phyloP scores from a whole-genome alignment of 2,113 vertebrate species.

The Colaptes auratus region DNA sequence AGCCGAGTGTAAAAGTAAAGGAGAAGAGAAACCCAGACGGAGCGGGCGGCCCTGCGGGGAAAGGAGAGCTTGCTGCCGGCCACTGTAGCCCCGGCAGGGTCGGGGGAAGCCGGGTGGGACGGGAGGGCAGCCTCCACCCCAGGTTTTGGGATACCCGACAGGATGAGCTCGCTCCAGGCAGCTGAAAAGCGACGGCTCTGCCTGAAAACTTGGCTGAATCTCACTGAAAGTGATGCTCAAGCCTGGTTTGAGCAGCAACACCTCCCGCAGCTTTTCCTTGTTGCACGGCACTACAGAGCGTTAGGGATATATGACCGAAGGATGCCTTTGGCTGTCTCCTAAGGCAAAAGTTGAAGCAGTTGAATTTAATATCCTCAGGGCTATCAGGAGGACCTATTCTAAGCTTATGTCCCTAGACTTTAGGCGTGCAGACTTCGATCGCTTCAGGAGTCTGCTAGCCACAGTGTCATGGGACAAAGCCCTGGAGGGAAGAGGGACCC shows the following conservation, averaged over 20 bases:
- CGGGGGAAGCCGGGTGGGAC: background rate
- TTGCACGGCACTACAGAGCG: background rate
- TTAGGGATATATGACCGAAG: background rate
- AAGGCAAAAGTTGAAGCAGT: too few species aligned
- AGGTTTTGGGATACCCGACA: background rate
- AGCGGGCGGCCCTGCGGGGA: background rate
- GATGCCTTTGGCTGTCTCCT: background rate
- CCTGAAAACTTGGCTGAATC: background rate
- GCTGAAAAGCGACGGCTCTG: background rate
- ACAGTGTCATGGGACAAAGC: too few species aligned
- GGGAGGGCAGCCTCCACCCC: too few species aligned
- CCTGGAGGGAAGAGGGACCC: too few species aligned
- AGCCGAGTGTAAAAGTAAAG: background rate
- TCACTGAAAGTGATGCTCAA: background rate
- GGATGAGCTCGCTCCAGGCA: background rate
- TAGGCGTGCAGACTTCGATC: too few species aligned
- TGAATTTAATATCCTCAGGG: too few species aligned
- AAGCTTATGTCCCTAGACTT: too few species aligned
- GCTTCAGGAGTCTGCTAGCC: too few species aligned
- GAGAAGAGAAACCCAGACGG: too few species aligned
- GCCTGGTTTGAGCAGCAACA: background rate
- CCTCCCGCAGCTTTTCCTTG: background rate
- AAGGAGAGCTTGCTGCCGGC: background rate
- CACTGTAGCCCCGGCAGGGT: background rate
- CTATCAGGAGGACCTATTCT: too few species aligned